Conservation (phyloP, 2,113 vertebrate genomes). For the cattle (Bos taurus) region DNA sequence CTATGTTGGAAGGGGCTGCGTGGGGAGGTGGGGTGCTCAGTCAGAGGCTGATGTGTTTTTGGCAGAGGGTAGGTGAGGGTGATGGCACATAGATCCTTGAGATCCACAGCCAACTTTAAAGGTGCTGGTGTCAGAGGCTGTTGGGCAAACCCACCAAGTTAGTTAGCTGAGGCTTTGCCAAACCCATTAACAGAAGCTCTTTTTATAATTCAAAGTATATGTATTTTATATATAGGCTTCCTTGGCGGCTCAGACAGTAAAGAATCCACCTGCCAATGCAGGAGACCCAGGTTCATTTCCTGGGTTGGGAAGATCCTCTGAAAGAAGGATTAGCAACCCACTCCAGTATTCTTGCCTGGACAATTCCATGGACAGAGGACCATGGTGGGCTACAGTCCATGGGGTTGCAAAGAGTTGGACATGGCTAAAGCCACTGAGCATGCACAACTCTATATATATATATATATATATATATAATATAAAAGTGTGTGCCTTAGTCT, state of each 20-base stretch:
- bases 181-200: neutral
- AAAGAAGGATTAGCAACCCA: neutral
- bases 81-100: neutral
- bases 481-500: neutral
- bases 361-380: neutral
- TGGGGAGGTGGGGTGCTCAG: neutral
- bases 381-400: rapidly evolving
- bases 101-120: neutral
- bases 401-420: neutral
- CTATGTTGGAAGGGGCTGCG: neutral
- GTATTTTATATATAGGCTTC: neutral
- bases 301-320: neutral
- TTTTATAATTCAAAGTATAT: neutral
- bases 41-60: neutral
- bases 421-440: neutral
- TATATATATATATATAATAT: neutral
- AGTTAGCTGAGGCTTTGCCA: neutral
- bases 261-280: neutral
- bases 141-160: neutral
- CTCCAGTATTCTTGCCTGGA: neutral
- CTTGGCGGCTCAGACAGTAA: neutral
- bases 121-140: neutral
- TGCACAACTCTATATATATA: neutral
- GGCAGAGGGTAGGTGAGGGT: neutral
- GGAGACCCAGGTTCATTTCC: neutral